A percentile compares a stretch with the other conserved stretches of the same genome.
Conservation (phyloP, 2,888 invertebrate species). For the Xanthia icteritia region DNA sequence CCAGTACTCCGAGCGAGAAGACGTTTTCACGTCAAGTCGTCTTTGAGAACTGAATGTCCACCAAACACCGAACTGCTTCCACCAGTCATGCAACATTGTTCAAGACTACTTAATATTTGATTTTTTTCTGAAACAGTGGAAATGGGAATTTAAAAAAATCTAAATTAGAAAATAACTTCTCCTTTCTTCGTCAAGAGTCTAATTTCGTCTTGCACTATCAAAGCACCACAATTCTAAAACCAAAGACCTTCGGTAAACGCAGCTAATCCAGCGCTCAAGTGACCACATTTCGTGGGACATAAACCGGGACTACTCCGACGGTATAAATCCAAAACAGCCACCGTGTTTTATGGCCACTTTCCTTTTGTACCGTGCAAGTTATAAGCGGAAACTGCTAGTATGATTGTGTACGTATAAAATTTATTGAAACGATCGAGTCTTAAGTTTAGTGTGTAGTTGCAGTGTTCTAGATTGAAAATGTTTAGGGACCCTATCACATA, state of each 20-base stretch:
- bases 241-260: constrained; percentile 50
- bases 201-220: background rate
- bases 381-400: constrained; percentile 10
- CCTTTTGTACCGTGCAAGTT: constrained; percentile 51
- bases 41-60: too few relatives aligned
- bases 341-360: constrained; percentile 72
- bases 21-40: too few relatives aligned
- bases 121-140: too few relatives aligned
- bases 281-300: constrained; percentile 66
- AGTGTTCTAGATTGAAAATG: background rate
- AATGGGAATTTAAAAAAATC: too few relatives aligned
- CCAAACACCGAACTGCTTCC: too few relatives aligned
- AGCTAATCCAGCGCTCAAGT: constrained; percentile 69
- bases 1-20: too few relatives aligned
- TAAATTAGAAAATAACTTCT: too few relatives aligned
- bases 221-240: constrained; percentile 16
- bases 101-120: too few relatives aligned
- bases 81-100: too few relatives aligned
- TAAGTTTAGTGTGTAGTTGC: background rate
- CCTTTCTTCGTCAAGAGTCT: background rate
- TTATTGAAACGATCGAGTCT: background rate
- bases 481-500: background rate
- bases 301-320: constrained; percentile 62
- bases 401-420: background rate
- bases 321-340: constrained; percentile 70